Percentiles rank a stretch among this genome's conserved stretches.
Conservation (phyloP, 2,797 vertebrate genomes). For the Fratercula arctica region DNA sequence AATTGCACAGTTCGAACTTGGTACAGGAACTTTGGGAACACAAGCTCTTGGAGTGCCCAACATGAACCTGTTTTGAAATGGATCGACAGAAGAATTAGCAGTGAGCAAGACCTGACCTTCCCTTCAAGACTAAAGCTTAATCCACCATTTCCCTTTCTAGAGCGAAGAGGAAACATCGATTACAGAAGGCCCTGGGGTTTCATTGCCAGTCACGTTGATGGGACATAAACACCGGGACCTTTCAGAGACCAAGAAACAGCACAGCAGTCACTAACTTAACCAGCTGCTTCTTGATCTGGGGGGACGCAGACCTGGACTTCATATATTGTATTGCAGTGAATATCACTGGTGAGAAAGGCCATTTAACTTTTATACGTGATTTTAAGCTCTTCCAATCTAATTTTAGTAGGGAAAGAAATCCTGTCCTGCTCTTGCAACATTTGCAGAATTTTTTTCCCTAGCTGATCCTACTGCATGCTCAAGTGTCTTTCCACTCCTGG, state of each 20-base stretch:
- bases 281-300: neutral
- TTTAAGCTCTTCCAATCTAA: neutral
- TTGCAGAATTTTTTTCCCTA: neutral
- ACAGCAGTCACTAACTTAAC: neutral
- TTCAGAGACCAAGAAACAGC: neutral
- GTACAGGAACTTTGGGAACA: neutral
- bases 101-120: neutral
- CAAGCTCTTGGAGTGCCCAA: neutral
- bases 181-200: neutral
- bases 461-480: neutral
- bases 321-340: neutral
- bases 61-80: fast-evolving
- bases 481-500: neutral
- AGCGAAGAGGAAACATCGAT: neutral
- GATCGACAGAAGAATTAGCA: neutral
- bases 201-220: neutral
- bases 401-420: neutral
- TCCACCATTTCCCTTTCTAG: neutral
- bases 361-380: neutral
- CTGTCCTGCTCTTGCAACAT: neutral
- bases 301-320: neutral
- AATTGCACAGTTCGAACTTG: neutral
- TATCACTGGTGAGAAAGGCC: neutral
- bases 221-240: neutral
- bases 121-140: neutral